These are phyloP conservation scores for Siderastrea radians DNA, from an alignment of 92 coral and sea anemone species.

Conservation along the genomic window DNA sequence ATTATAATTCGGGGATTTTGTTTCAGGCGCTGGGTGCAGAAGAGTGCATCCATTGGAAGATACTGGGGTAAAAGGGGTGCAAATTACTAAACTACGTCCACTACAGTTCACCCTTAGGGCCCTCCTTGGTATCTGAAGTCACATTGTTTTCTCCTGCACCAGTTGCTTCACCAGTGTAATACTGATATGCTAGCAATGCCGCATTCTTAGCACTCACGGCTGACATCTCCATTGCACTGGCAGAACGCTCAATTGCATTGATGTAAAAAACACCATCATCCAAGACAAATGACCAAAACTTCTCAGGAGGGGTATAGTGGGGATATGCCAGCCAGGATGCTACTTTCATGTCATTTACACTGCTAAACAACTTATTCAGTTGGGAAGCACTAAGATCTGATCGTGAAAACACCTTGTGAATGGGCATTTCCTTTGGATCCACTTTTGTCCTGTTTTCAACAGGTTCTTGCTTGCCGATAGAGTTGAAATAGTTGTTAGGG, in stretches of 20 bases:
- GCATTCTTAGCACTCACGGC: constrained; percentile 93
- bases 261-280: constrained; percentile 97
- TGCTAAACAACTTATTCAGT: constrained; percentile 65
- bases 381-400: constrained; percentile 69
- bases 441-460: constrained; percentile 64
- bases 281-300: constrained; percentile 85
- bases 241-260: constrained; percentile 94
- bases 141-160: background rate
- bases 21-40: too few relatives aligned
- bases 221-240: constrained; percentile 99
- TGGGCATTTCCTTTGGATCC: constrained; percentile 41
- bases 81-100: too few relatives aligned
- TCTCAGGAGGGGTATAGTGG: constrained; percentile 84
- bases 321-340: constrained; percentile 94
- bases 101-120: constrained; percentile 54
- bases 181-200: constrained; percentile 83
- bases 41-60: too few relatives aligned
- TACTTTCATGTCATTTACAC: constrained; percentile 42
- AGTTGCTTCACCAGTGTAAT: constrained; percentile 22
- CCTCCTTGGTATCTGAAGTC: background rate
- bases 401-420: constrained; percentile 90
- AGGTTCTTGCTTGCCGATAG: constrained; percentile 80
- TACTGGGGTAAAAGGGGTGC: too few relatives aligned
- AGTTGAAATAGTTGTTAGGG: constrained; percentile 86
- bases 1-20: too few relatives aligned